Evolutionary conservation across 2,797 vertebrate genomes (phyloP).

Genomic region (Cossypha heuglini): DNA sequence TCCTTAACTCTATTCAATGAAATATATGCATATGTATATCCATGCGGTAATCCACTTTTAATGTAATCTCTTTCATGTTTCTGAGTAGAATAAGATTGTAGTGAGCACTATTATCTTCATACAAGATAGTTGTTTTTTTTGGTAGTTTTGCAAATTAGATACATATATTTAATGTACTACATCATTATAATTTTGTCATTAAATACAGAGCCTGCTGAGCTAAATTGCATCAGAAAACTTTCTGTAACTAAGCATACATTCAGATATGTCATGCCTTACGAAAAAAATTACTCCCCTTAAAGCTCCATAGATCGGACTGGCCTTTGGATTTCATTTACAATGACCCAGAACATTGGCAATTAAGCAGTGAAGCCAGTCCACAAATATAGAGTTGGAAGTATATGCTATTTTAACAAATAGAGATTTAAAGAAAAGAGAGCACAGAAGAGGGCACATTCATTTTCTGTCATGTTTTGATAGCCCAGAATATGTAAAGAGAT

Average conservation of each 20-base stretch:
- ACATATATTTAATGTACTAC: not conserved
- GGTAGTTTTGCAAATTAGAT: not conserved
- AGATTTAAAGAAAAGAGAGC: conserved; percentile 4
- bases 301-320: not conserved
- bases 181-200: not conserved
- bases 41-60: not conserved
- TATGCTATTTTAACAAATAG: not conserved
- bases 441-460: not conserved
- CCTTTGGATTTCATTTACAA: conserved; percentile 3
- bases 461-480: conserved; percentile 15
- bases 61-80: not conserved
- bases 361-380: not conserved
- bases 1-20: not conserved
- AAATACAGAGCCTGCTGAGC: not conserved
- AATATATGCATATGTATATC: not conserved
- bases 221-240: not conserved
- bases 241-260: not conserved
- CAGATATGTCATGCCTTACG: not conserved
- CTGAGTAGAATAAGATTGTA: not conserved
- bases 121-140: not conserved
- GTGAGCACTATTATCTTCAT: not conserved
- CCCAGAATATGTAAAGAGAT: not conserved
- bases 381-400: not conserved
- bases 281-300: not conserved
- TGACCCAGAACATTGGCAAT: not conserved